Conservation (phyloP, 2,113 vertebrate species). For the Cyprinodon brontotheroides region DNA sequence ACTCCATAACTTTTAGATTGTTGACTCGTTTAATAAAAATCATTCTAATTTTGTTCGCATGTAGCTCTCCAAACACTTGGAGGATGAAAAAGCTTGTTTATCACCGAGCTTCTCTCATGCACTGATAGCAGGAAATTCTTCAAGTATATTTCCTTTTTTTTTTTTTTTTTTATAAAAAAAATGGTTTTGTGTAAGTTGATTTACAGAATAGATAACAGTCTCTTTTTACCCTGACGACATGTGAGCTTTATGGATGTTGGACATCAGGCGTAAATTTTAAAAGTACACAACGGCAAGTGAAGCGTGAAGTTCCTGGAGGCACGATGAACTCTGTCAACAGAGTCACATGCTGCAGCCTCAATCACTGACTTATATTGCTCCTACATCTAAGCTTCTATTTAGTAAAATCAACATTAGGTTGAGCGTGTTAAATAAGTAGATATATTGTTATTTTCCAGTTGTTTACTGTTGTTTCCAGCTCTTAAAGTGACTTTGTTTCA, state of each 20-base stretch:
- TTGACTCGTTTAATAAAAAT: background rate
- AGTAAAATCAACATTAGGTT: background rate
- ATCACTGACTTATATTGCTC: background rate
- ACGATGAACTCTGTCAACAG: slow-evolving; percentile 35
- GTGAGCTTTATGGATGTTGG: background rate
- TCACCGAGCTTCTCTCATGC: slow-evolving; percentile 18
- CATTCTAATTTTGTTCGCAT: background rate
- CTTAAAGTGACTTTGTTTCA: background rate
- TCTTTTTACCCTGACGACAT: background rate
- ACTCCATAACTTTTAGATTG: background rate
- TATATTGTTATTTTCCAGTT: background rate
- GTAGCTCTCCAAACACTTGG: slow-evolving; percentile 30
- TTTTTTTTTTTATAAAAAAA: too few relatives aligned
- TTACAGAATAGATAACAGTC: background rate
- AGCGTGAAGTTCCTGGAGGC: slow-evolving; percentile 26
- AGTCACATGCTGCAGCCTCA: slow-evolving; percentile 36
- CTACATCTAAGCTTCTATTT: background rate
- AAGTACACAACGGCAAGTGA: slow-evolving; percentile 47
- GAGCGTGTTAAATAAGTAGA: background rate
- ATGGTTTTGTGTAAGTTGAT: background rate
- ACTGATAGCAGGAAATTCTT: slow-evolving; percentile 1
- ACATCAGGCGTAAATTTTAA: slow-evolving; percentile 21
- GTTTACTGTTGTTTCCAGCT: background rate
- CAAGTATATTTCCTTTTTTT: background rate
- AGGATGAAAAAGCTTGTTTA: slow-evolving; percentile 15